Evolutionary conservation across 2,113 vertebrate species (phyloP), one percentile per base, ranked within the genome.

Genomic region (Percopsis transmontana): DNA sequence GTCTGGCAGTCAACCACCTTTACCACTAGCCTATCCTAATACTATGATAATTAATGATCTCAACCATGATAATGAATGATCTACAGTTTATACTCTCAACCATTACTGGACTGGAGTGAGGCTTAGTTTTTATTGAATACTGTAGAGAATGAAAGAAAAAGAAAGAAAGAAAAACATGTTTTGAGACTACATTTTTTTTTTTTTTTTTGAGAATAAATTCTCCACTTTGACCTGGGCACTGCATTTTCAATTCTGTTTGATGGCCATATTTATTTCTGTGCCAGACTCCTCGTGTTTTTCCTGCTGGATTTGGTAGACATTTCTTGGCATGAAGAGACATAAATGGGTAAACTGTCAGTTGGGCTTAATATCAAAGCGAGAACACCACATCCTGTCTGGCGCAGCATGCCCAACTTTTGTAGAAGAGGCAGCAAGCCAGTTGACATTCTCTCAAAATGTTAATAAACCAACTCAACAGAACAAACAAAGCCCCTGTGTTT

Each of bases 351-450:
- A 79, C 53, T 85, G 79, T 83, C 69, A 82, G 79, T 67, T 70
- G 55, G 63, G 77, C 68, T 81, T 42, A 75, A 58, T 74, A 87
- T 90, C 87, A 90, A 89, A 91, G 72, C 58, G 59, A 58, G 51
- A 53, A 41, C 14, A 62, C n/a, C 58, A 70, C 81, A 91, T 91
- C 89, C 88, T 89, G 82, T 82, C 85, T 82, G 80, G 80, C 72
- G 39, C 64, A 47, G 42, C 58, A 15, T 14, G 54, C 52, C 63
- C 80, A 79, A 74, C 58, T 80, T 41, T 77, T 74, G 59, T 58
- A 73, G 64, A 73, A 65, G 75, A 72, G 80, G 76, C 81, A 84
- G 68, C 70, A 24, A 62, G 76, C 81, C 81, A 88, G 62, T 67
- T 72, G 81, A 84, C 76, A 76, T 59, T 24, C 60, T 72, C 58